phyloP scores from a whole-genome alignment of 2,797 vertebrate genomes.

The Tapirus indicus region DNA sequence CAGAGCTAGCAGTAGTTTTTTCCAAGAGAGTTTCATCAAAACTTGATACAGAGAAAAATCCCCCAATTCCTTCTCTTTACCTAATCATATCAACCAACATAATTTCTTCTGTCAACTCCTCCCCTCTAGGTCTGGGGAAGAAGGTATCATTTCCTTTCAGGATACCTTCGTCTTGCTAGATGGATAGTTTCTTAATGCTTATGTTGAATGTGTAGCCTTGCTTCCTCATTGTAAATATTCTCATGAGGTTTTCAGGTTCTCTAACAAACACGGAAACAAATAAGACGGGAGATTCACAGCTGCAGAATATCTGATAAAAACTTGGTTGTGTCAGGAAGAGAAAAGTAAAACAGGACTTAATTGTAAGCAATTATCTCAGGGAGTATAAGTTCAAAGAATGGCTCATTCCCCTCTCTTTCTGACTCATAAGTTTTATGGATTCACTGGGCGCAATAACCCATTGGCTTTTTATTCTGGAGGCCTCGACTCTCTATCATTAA shows the following conservation, averaged over 20 bases:
- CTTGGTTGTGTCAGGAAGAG: neutral
- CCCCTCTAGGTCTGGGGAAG: neutral
- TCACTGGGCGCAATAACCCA: neutral
- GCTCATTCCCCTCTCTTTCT: neutral
- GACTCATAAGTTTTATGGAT: slow-evolving; percentile 37
- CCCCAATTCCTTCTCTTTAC: neutral
- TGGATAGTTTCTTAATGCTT: neutral
- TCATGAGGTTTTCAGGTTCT: neutral
- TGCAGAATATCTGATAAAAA: neutral
- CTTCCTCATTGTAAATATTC: neutral
- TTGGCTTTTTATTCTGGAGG: slow-evolving; percentile 32
- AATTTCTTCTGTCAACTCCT: neutral
- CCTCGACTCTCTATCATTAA: neutral
- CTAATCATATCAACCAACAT: neutral
- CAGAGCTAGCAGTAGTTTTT: neutral
- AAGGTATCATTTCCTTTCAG: neutral
- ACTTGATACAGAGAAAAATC: neutral
- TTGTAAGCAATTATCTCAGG: neutral
- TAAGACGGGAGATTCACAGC: neutral
- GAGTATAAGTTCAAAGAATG: neutral
- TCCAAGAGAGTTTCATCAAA: neutral
- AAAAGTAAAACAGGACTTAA: neutral
- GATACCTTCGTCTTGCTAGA: neutral
- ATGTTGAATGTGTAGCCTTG: neutral
- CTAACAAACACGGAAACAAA: neutral